Conservation (phyloP, 2,113 vertebrate genomes). For the Bujurquina vittata region DNA sequence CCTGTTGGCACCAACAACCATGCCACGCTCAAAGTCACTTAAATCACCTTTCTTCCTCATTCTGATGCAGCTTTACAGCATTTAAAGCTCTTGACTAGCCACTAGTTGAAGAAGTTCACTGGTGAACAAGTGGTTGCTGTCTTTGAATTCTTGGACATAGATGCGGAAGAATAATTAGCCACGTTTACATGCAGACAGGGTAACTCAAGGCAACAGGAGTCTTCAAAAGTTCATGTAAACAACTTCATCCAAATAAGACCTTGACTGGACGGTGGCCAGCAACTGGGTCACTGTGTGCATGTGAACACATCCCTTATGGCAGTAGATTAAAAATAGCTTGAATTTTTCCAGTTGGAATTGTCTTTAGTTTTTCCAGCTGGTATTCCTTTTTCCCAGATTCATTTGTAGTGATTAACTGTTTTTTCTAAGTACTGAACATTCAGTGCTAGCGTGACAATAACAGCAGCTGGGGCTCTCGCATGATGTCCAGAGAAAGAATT, state of each 20-base stretch:
- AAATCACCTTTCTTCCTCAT: background rate
- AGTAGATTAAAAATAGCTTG: background rate
- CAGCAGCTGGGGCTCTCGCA: conserved; percentile 29
- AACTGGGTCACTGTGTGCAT: background rate
- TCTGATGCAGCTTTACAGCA: background rate
- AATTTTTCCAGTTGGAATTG: background rate
- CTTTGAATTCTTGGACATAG: background rate
- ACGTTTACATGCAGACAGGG: background rate
- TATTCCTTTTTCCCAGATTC: background rate
- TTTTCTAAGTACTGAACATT: conserved; percentile 3
- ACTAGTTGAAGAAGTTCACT: background rate
- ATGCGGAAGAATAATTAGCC: background rate
- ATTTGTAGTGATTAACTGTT: conserved; percentile 1
- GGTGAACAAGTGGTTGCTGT: background rate
- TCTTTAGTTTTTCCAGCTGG: background rate
- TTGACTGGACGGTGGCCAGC: conserved; percentile 1
- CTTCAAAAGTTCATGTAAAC: conserved; percentile 27
- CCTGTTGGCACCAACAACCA: background rate
- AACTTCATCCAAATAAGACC: background rate
- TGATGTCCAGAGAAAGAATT: background rate
- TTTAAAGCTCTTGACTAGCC: background rate
- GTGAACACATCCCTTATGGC: background rate
- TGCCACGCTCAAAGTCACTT: background rate
- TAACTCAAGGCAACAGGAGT: background rate
- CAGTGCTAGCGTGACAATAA: conserved; percentile 17